phyloP scores from a whole-genome alignment of 1,140 invertebrate species.

The Drosophila teissieri region DNA sequence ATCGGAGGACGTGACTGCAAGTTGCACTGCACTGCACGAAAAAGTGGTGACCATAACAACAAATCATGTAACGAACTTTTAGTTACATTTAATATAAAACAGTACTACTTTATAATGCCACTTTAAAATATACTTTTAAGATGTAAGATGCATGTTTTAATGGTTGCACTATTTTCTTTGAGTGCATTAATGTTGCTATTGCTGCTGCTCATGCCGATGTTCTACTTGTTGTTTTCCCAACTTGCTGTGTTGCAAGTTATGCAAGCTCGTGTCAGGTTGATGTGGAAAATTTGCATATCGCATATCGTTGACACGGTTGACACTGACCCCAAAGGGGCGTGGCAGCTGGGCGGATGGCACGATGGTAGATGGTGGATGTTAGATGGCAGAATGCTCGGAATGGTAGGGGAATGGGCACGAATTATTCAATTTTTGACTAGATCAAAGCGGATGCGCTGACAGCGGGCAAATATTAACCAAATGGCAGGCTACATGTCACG shows the following conservation, averaged over 20 bases:
- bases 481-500: not conserved
- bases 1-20: conserved; percentile 19
- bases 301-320: conserved; percentile 74
- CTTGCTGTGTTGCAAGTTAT: conserved; percentile 59
- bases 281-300: conserved; percentile 63
- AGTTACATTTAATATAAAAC: no score
- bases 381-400: not conserved
- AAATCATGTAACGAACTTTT: no score
- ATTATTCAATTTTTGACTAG: conserved; percentile 45
- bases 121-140: no score
- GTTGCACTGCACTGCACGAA: not conserved
- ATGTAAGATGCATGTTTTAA: no score
- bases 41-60: no score
- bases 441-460: conserved; percentile 40
- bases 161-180: no score
- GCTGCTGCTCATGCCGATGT: conserved; percentile 4
- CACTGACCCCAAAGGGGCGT: conserved; percentile 60
- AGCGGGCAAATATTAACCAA: conserved; percentile 34
- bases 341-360: not conserved
- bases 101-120: no score
- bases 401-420: no score
- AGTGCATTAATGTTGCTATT: conserved; percentile 7
- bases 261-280: conserved; percentile 60
- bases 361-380: no score
- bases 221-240: conserved; percentile 39